Evolutionary conservation across 2,888 invertebrate species (phyloP).

Genomic region (Epirrita christyi): DNA sequence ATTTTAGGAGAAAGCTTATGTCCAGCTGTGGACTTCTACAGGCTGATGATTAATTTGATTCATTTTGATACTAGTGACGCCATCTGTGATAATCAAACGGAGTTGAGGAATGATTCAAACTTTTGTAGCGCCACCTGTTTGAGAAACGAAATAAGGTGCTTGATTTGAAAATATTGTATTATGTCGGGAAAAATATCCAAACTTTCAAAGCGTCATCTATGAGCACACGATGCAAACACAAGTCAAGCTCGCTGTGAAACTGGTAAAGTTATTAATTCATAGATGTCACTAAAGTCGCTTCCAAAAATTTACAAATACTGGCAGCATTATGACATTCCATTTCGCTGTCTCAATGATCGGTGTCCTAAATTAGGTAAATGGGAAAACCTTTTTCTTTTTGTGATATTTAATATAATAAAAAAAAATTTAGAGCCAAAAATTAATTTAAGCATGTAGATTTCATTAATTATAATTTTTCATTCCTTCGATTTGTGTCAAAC

Average conservation of each 20-base stretch:
- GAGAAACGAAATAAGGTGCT: too few species aligned
- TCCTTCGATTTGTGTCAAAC: too few species aligned
- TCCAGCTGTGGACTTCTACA: too few species aligned
- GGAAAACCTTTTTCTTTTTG: too few species aligned
- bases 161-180: neutral
- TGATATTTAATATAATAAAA: too few species aligned
- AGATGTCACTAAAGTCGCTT: constrained; percentile 11
- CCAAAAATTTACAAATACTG: neutral
- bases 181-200: too few species aligned
- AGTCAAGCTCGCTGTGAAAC: neutral
- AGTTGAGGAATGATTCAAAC: neutral
- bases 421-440: too few species aligned
- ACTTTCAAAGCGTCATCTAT: neutral
- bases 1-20: too few species aligned
- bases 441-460: too few species aligned
- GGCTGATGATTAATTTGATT: too few species aligned
- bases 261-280: neutral
- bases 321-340: constrained; percentile 17
- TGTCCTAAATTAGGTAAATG: neutral
- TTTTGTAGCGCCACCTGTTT: neutral
- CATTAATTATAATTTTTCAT: too few species aligned
- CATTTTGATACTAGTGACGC: constrained; percentile 10
- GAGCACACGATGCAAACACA: neutral
- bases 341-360: neutral
- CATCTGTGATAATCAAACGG: constrained; percentile 11